Conservation (phyloP, 2,888 invertebrate species). For the Callosobruchus maculatus region DNA sequence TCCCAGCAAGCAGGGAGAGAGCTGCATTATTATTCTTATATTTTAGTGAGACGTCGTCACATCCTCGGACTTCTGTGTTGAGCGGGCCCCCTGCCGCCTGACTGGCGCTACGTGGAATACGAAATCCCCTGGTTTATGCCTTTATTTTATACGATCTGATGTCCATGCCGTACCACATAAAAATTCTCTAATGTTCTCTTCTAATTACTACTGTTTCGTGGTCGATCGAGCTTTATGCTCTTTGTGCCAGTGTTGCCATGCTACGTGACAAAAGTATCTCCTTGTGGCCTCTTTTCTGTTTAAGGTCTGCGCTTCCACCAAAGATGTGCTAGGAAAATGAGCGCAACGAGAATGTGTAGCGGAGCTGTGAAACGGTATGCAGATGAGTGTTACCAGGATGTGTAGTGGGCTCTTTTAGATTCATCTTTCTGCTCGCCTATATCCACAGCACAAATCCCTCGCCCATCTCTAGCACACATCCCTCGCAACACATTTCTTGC, state of each 20-base stretch:
- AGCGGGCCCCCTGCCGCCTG: neutral
- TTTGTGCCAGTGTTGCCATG: neutral
- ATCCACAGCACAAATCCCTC: too few relatives aligned
- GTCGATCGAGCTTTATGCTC: neutral
- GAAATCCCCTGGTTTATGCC: neutral
- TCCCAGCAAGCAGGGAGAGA: neutral
- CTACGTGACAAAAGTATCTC: too few relatives aligned
- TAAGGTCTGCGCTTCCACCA: too few relatives aligned
- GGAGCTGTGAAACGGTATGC: too few relatives aligned
- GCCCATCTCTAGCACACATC: too few relatives aligned
- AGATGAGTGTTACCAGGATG: too few relatives aligned
- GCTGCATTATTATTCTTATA: neutral
- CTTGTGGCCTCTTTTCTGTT: too few relatives aligned
- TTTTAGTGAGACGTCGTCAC: neutral
- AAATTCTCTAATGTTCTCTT: constrained; percentile 1
- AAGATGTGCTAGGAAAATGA: too few relatives aligned
- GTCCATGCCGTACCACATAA: neutral
- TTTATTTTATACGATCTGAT: neutral
- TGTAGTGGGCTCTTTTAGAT: too few relatives aligned
- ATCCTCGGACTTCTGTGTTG: constrained; percentile 2
- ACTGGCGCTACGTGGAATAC: constrained; percentile 1
- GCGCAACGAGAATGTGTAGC: too few relatives aligned
- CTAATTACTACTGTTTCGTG: constrained; percentile 4
- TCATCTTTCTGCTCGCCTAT: too few relatives aligned
- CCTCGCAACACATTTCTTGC: too few relatives aligned